Base-by-base conservation (phyloP, 1,140 invertebrate species). In the Cydia splendana region DNA sequence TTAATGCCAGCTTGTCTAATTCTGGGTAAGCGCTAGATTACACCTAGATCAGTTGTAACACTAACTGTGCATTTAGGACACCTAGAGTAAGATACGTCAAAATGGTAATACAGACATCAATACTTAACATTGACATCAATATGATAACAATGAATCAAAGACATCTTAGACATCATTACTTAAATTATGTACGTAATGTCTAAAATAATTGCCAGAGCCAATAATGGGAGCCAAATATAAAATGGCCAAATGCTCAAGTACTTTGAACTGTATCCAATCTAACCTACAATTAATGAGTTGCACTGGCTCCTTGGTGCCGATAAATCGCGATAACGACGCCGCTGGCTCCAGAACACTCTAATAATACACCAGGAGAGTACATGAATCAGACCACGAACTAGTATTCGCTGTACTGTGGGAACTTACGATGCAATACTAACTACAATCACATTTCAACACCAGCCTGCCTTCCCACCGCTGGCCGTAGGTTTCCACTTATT, bases 351-450 rank as follows among this genome's bases (percentile, higher is more conserved):
- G 57, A 62, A 20, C 57, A 62, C 20, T 62, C 20, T 62, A 62
- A 62, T 62, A 62, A 62, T 62, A 62, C 18, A 62, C 20, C 57
- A 24, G 57, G 6, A 57, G 53, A 57, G 53, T 57, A 57, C 53
- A 57, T n/a, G 20, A 57, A 20, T 57, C 53, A 18, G 7, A 18
- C 6, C 53, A 18, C 15, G 53, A 20, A 57, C 53, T n/a, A 57
- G 53, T 20, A 18, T 57, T 57, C n/a, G 6, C 13, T 15, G 48
- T 18, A 18, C n/a, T 48, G 45, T 48, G 51, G 51, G 51, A n/a
- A 53, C 51, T 13, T 48, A 12, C 12, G 13, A 48, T 48, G 45
- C 13, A 15, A 48, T 48, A 48, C 13, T 12, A 12, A 42, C 38
- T 13, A 13, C 12, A 45, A 13, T 10, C 12, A 48, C 45, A 4